These are phyloP conservation scores for Stenolophus ochropezus DNA, from an alignment of 2,888 invertebrate genomes.

Conservation along the genomic window DNA sequence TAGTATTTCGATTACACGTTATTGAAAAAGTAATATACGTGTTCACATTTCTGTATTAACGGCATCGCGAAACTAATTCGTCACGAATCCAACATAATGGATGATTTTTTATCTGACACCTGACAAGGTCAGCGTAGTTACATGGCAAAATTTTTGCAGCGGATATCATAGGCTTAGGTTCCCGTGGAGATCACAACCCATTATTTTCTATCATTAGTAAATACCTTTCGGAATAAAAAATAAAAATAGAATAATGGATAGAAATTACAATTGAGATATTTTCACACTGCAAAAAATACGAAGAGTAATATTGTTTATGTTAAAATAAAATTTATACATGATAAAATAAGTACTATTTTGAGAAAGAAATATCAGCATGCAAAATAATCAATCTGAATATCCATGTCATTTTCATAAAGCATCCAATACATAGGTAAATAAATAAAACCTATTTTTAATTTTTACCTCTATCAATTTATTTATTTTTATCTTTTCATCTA, in stretches of 20 bases:
- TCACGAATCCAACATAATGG: conserved; percentile 4
- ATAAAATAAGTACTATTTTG: no score
- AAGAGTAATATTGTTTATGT: no score
- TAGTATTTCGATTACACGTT: no score
- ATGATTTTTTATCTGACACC: conserved; percentile 2
- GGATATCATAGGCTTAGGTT: background rate
- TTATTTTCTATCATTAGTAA: background rate
- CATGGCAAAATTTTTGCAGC: background rate
- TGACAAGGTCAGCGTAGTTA: conserved; percentile 1
- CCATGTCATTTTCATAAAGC: no score
- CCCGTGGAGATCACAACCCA: background rate
- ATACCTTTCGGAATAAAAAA: background rate
- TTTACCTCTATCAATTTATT: no score
- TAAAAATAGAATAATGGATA: background rate
- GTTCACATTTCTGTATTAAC: background rate
- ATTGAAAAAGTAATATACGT: background rate
- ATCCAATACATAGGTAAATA: no score
- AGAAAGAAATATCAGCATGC: no score
- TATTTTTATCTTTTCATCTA: no score
- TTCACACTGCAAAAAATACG: no score
- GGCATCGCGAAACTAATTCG: conserved; percentile 2
- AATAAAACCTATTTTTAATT: no score
- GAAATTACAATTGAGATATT: background rate
- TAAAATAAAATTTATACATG: no score
- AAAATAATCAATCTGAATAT: no score